Evolutionary conservation across 2,113 vertebrate species (phyloP).

Genomic region (Ancistrus triradiatus): DNA sequence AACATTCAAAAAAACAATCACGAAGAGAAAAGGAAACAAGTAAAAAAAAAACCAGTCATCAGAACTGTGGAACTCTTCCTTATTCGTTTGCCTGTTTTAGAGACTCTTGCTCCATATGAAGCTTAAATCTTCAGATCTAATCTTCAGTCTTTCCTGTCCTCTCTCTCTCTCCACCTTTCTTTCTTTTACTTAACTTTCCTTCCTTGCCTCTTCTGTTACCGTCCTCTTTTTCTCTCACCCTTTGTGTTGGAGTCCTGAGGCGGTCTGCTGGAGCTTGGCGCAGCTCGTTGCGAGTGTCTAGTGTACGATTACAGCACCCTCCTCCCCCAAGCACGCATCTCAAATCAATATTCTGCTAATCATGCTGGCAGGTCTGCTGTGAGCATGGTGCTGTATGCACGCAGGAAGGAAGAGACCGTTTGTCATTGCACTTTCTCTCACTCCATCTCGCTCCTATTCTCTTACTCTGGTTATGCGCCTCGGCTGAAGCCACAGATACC

Average conservation of each 20-base stretch:
- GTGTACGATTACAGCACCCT: conserved; percentile 78
- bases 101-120: conserved; percentile 35
- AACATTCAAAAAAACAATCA: conserved; percentile 13
- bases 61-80: conserved; percentile 50
- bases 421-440: conserved; percentile 72
- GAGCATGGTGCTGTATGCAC: conserved; percentile 69
- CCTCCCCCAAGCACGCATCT: conserved; percentile 68
- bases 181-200: conserved; percentile 25
- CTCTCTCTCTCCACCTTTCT: conserved; percentile 57
- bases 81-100: conserved; percentile 50
- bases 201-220: conserved; percentile 47
- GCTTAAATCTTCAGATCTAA: conserved; percentile 44
- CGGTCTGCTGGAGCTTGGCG: conserved; percentile 42
- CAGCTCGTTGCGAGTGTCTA: conserved; percentile 64
- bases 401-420: conserved; percentile 82
- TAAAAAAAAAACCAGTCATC: conserved; percentile 3
- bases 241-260: conserved; percentile 37
- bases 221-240: conserved; percentile 45
- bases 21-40: background rate
- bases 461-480: conserved; percentile 31
- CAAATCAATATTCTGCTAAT: conserved; percentile 88
- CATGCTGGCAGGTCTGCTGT: conserved; percentile 73
- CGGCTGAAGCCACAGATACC: conserved; percentile 40
- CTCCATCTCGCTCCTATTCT: conserved; percentile 52
- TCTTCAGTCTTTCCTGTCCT: too few relatives aligned